Conservation (phyloP, 2,888 invertebrate species). For the Mythimna lalbum region DNA sequence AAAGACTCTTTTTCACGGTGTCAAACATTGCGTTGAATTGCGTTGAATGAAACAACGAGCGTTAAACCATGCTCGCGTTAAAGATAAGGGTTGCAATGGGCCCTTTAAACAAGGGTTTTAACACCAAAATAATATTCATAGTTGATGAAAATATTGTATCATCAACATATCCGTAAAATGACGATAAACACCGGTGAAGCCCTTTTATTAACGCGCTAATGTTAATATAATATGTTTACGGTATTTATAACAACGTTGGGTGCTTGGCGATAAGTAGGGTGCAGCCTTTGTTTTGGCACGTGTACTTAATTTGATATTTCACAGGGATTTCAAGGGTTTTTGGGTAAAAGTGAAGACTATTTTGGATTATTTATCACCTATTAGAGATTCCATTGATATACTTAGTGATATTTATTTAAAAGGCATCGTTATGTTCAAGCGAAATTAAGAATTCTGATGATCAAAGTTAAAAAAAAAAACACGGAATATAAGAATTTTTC, state of each 20-base stretch:
- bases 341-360: not conserved
- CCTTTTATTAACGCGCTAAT: conserved; percentile 30
- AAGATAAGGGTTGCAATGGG: too few relatives aligned
- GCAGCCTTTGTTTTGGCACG: conserved; percentile 27
- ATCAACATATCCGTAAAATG: conserved; percentile 1
- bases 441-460: not conserved
- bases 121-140: not conserved
- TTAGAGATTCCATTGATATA: not conserved
- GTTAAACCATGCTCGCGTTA: too few relatives aligned
- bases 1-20: too few relatives aligned
- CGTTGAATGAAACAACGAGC: too few relatives aligned
- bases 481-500: not conserved
- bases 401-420: not conserved
- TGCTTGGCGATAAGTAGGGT: conserved; percentile 34
- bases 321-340: conserved; percentile 28
- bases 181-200: conserved; percentile 19
- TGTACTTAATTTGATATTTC: conserved; percentile 43
- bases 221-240: conserved; percentile 30
- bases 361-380: not conserved
- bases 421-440: not conserved
- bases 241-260: conserved; percentile 22
- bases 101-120: not conserved
- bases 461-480: not conserved
- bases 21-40: too few relatives aligned
- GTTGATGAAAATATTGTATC: not conserved